Percentiles rank a stretch among this genome's conserved stretches.
Evolutionary conservation across 2,113 vertebrate species (phyloP).

Genomic region (Shinisaurus crocodilurus): DNA sequence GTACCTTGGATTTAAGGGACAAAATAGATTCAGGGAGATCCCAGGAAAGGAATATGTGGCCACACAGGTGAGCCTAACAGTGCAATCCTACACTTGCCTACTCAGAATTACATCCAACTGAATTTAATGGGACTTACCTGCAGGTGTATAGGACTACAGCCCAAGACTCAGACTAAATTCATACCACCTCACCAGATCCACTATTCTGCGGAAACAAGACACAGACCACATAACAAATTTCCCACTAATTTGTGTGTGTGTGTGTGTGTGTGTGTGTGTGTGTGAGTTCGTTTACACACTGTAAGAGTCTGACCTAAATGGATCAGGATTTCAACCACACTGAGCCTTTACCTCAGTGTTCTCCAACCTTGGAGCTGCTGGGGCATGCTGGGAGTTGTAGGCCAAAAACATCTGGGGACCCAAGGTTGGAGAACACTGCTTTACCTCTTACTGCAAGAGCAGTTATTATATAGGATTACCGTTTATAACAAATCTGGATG

Average conservation of each 20-base stretch:
- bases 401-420: too few species aligned
- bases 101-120: too few species aligned
- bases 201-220: neutral
- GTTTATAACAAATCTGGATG: conserved; percentile 28
- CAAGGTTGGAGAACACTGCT: too few species aligned
- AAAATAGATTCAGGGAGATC: neutral
- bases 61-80: neutral
- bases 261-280: too few species aligned
- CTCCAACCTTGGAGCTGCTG: too few species aligned
- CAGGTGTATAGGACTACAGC: neutral
- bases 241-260: too few species aligned
- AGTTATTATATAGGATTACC: conserved; percentile 1
- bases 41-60: neutral
- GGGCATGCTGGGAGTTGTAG: too few species aligned
- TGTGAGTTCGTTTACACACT: conserved; percentile 1
- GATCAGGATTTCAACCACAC: neutral
- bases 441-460: neutral
- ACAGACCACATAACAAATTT: neutral
- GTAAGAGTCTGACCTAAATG: neutral
- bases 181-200: neutral
- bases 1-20: neutral
- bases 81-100: neutral
- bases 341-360: neutral
- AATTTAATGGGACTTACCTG: neutral
- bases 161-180: neutral